Evolutionary conservation across 2,113 vertebrate species (phyloP).

Genomic region (Tonatia bakeri): DNA sequence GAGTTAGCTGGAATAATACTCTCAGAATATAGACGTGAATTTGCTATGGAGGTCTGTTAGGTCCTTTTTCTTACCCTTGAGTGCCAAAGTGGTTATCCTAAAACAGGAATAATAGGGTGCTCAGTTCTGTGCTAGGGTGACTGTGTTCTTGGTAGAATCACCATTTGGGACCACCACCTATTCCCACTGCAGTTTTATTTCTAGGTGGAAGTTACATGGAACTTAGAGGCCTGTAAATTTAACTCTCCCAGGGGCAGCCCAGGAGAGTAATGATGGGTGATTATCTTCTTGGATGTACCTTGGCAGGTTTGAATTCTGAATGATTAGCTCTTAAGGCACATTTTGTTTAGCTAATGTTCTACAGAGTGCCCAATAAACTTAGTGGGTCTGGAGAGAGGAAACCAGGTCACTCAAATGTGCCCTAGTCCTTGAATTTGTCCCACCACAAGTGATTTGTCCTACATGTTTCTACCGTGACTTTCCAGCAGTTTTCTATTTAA

Average conservation of each 20-base stretch:
- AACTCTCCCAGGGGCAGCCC: background rate
- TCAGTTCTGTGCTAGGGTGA: background rate
- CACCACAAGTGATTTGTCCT: background rate
- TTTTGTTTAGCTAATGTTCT: conserved; percentile 3
- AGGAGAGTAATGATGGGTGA: background rate
- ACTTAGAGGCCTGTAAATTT: background rate
- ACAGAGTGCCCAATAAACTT: background rate
- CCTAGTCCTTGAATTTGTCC: background rate
- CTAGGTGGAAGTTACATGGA: background rate
- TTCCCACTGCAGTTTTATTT: background rate
- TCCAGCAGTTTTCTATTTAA: background rate
- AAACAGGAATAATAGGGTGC: background rate
- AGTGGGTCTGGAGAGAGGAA: conserved; percentile 14
- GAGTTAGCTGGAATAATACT: background rate
- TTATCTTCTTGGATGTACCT: background rate
- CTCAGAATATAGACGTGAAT: background rate
- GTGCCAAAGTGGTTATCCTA: background rate
- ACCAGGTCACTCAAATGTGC: background rate
- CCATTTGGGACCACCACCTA: background rate
- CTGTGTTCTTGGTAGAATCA: background rate
- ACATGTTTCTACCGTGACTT: background rate
- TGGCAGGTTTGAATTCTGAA: conserved; percentile 12
- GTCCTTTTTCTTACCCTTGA: background rate
- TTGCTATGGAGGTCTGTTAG: background rate
- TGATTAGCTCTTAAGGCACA: background rate